Base-by-base conservation (phyloP, 2,888 invertebrate species). In the Phengaris arion region DNA sequence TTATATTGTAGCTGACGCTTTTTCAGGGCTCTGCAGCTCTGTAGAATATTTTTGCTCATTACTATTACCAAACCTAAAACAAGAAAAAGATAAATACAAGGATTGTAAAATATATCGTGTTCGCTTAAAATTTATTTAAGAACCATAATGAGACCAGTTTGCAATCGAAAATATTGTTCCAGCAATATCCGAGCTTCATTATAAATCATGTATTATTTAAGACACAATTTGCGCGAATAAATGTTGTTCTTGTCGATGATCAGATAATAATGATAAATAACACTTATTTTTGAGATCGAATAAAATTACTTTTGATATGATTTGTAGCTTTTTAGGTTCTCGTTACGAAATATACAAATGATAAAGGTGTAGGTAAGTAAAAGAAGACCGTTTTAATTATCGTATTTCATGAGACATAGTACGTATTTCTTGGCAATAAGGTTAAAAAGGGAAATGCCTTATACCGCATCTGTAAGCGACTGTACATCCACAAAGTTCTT, bases 221-320 rank as follows among this genome's bases (percentile, higher is more conserved):
- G 80, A 80, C 76, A 82, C 79, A 86, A 86, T 87, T 87, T 85
- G 80, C 80, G 79, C 80, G 78, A 79, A 80, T 82, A 83, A 85
- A 81, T 81, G 81, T 82, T 78, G 78, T 82, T 81, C 81, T 79
- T 81, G 79, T 82, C 76, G 76, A 80, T 77, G 77, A 77, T 79
- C 81, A 81, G 82, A 81, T 79, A 77, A 85, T 87, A 87, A 86
- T 85, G 83, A 77, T 80, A 86, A 87, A 86, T 84, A 85, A 87
- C 86, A 85, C 83, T 74, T 68, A 54, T 68, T 68, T 74, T 74
- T 35, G 54, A 52, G 22, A 54, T 68, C 35, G 48, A 12, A 72
- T 72, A 72, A 54, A 35, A 15, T 70, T 48, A 70, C 52, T 72
- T 72, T 51, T n/a, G 6, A 2, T 54, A 52, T 51, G 48, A 72